phyloP scores from a whole-genome alignment of 2,113 vertebrate species.

The Alosa alosa region DNA sequence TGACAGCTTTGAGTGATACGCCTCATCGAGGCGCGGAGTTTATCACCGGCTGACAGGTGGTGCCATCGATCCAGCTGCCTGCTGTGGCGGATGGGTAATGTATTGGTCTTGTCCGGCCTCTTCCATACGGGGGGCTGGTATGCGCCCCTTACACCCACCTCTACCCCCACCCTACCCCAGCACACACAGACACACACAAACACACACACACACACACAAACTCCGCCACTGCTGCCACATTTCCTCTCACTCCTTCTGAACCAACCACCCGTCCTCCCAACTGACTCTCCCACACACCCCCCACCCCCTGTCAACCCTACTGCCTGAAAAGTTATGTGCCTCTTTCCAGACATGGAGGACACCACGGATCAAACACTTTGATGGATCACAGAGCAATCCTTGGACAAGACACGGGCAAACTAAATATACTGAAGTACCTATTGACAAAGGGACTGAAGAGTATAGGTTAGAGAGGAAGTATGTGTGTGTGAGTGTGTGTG shows the following conservation, averaged over 20 bases:
- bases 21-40: conserved; percentile 68
- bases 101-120: conserved; percentile 66
- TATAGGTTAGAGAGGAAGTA: background rate
- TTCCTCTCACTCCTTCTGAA: background rate
- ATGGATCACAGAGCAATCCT: conserved; percentile 58
- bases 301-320: conserved; percentile 33
- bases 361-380: conserved; percentile 60
- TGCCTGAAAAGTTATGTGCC: conserved; percentile 53
- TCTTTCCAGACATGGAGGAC: conserved; percentile 58
- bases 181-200: conserved; percentile 21
- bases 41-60: conserved; percentile 67
- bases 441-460: background rate
- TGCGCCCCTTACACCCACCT: background rate
- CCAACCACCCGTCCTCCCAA: background rate
- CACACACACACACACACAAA: conserved; percentile 21
- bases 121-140: background rate
- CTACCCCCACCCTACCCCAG: background rate
- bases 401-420: conserved; percentile 36
- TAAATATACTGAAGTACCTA: conserved; percentile 27
- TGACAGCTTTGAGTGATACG: conserved; percentile 66
- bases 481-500: conserved; percentile 46
- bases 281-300: background rate
- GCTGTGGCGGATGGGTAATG: conserved; percentile 56
- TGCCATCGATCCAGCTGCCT: conserved; percentile 67
- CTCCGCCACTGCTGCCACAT: background rate